Conservation (phyloP, 1,140 invertebrate genomes). For the Drosophila kohkoa region DNA sequence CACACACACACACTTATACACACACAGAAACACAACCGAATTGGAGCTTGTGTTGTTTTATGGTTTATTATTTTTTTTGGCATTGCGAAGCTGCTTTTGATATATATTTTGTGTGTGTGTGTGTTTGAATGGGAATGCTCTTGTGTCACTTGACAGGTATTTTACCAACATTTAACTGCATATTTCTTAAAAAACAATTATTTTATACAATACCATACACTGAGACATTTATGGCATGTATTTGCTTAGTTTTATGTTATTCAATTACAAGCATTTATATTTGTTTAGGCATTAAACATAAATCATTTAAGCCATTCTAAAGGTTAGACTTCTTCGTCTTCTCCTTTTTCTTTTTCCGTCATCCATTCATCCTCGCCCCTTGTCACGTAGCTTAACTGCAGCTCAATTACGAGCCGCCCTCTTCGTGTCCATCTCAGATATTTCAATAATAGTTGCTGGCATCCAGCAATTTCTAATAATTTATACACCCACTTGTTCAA, state of each 20-base stretch:
- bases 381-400: background rate
- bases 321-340: background rate
- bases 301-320: conserved; percentile 53
- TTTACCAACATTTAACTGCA: conserved; percentile 67
- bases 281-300: conserved; percentile 58
- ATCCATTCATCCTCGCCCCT: background rate
- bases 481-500: conserved; percentile 54
- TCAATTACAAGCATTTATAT: conserved; percentile 53
- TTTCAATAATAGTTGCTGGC: conserved; percentile 70
- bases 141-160: conserved; percentile 78
- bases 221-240: conserved; percentile 21
- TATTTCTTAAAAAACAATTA: conserved; percentile 75
- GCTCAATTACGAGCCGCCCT: conserved; percentile 12
- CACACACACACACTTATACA: conserved; percentile 10
- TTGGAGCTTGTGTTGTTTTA: conserved; percentile 47
- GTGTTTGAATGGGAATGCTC: conserved; percentile 62
- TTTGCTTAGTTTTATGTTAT: conserved; percentile 56
- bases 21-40: background rate
- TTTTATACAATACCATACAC: conserved; percentile 27
- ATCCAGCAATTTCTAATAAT: conserved; percentile 73
- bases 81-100: conserved; percentile 55
- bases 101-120: conserved; percentile 57
- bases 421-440: conserved; percentile 46
- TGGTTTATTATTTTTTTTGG: conserved; percentile 50
- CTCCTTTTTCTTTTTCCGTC: too few relatives aligned